Evolutionary conservation across 2,113 vertebrate species (phyloP).

Genomic region (Oreochromis tanganicae): DNA sequence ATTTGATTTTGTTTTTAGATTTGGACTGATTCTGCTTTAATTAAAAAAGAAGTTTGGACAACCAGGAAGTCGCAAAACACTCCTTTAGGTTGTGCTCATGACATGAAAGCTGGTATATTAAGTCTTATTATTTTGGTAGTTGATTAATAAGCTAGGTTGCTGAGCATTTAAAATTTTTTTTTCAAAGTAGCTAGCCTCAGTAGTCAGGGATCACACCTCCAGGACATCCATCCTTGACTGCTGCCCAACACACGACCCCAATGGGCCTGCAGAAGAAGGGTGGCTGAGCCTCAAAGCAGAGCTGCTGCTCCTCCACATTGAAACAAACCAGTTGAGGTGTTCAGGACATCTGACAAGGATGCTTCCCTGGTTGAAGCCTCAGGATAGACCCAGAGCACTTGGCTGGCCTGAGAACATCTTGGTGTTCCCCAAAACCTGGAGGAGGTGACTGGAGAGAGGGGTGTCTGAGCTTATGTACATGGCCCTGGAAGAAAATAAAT

Average conservation of each 20-base stretch:
- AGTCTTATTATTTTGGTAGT: background rate
- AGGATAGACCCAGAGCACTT: background rate
- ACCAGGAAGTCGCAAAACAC: background rate
- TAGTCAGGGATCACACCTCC: background rate
- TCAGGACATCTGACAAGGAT: background rate
- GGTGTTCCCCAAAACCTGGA: background rate
- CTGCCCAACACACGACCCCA: background rate
- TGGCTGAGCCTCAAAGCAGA: background rate
- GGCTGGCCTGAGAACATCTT: background rate
- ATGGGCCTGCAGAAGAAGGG: background rate
- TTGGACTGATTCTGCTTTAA: background rate
- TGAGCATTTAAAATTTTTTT: background rate
- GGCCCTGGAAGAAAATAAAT: no score
- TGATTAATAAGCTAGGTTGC: background rate
- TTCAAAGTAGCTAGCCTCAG: background rate
- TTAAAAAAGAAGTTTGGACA: background rate
- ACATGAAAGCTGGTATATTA: background rate
- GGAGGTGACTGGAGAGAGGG: background rate
- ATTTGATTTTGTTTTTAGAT: constrained; percentile 59
- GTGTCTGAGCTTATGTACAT: no score
- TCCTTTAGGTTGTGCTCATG: background rate
- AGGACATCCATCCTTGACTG: background rate
- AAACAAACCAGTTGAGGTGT: background rate
- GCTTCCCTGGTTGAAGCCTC: background rate
- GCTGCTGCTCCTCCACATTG: background rate